Percentiles rank a stretch among this genome's conserved stretches.
phyloP scores from a whole-genome alignment of 2,888 invertebrate genomes.

The Stenodema calcarata region DNA sequence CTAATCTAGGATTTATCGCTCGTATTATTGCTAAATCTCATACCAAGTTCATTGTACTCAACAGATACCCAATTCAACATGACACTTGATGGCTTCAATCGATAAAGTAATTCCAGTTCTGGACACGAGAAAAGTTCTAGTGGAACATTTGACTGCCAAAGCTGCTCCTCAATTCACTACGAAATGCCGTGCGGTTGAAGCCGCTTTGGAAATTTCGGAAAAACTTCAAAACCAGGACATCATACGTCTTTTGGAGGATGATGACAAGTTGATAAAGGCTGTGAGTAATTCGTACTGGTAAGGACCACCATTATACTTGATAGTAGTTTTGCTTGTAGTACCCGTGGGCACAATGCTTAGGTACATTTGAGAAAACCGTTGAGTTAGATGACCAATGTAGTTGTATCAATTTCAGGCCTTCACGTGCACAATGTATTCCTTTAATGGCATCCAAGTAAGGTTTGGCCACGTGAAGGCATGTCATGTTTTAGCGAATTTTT shows the following conservation, averaged over 20 bases:
- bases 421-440: too few species aligned
- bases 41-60: too few species aligned
- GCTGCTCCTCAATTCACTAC: constrained; percentile 39
- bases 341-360: too few species aligned
- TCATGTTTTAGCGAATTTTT: too few species aligned
- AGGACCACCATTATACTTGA: not conserved
- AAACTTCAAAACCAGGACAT: constrained; percentile 52
- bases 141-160: constrained; percentile 54
- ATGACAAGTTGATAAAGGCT: constrained; percentile 46
- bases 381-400: too few species aligned
- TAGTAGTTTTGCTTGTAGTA: too few species aligned
- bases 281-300: constrained; percentile 49
- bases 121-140: constrained; percentile 54
- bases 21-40: too few species aligned
- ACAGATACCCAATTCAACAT: not conserved
- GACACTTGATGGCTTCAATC: not conserved
- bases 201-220: constrained; percentile 50
- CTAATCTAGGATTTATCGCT: too few species aligned
- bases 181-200: constrained; percentile 40
- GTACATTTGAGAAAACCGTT: too few species aligned
- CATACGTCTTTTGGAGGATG: constrained; percentile 52
- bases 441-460: too few species aligned
- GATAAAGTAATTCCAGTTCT: constrained; percentile 54
- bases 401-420: too few species aligned
- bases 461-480: too few species aligned